Percentiles rank a stretch among this genome's conserved stretches.
phyloP scores from a whole-genome alignment of 1,140 invertebrate species.

The Aricia agestis region DNA sequence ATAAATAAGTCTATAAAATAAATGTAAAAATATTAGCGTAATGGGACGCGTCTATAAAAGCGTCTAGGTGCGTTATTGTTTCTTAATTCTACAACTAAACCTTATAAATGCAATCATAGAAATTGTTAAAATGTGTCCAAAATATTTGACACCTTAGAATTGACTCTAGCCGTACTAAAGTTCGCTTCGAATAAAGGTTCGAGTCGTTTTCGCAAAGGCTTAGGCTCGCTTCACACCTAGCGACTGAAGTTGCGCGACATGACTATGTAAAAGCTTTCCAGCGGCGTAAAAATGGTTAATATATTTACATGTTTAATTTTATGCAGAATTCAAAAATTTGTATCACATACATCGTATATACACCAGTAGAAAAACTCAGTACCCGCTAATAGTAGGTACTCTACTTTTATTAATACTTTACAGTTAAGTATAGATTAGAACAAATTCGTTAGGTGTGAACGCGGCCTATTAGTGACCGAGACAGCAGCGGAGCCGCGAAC shows the following conservation, averaged over 20 bases:
- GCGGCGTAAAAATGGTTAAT: not conserved
- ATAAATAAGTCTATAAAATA: slow-evolving; percentile 1
- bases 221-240: slow-evolving; percentile 11
- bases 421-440: not conserved
- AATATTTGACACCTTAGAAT: slow-evolving; percentile 45
- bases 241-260: not conserved
- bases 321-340: not conserved
- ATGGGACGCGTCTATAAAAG: not conserved
- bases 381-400: not conserved
- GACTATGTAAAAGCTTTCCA: not conserved
- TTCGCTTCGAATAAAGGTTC: not conserved
- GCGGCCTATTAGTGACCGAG: not conserved
- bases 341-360: not conserved
- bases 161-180: slow-evolving; percentile 27
- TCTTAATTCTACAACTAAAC: slow-evolving; percentile 2
- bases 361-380: not conserved
- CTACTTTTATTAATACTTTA: not conserved
- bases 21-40: not conserved
- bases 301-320: not conserved
- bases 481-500: slow-evolving; percentile 9
- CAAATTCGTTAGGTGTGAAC: not conserved
- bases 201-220: not conserved
- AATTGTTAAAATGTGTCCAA: slow-evolving; percentile 37
- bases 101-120: slow-evolving; percentile 26
- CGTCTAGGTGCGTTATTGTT: slow-evolving; percentile 9